phyloP scores from a whole-genome alignment of 2,888 invertebrate genomes.

The Lasiommata megera region DNA sequence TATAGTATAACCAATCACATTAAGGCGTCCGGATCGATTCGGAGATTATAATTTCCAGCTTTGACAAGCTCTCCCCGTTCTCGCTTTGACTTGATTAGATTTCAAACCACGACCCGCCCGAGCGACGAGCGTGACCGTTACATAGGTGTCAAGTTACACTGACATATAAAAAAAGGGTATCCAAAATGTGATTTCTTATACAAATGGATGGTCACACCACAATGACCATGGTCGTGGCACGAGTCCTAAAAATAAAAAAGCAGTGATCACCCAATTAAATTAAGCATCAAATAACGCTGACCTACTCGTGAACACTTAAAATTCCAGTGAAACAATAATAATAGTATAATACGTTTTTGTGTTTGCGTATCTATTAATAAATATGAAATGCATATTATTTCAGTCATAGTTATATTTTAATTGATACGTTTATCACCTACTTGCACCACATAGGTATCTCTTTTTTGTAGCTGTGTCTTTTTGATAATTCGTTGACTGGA shows the following conservation, averaged over 20 bases:
- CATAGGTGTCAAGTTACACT: slow-evolving; percentile 3
- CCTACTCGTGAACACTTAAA: background rate
- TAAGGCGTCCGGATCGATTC: background rate
- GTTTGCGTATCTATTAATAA: too few relatives aligned
- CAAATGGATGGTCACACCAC: background rate
- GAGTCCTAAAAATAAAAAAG: background rate
- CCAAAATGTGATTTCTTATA: slow-evolving; percentile 4
- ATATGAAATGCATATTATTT: too few relatives aligned
- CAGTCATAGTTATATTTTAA: too few relatives aligned
- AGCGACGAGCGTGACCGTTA: slow-evolving; percentile 4
- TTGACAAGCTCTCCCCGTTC: background rate
- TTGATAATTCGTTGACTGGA: too few relatives aligned
- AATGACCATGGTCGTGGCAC: background rate
- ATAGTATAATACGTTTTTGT: too few relatives aligned
- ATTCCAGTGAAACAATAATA: too few relatives aligned
- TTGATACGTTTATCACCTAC: too few relatives aligned
- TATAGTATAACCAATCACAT: background rate
- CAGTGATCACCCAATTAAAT: background rate
- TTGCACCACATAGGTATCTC: too few relatives aligned
- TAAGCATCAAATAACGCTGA: background rate
- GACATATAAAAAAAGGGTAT: background rate
- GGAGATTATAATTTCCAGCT: background rate
- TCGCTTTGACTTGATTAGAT: slow-evolving; percentile 3
- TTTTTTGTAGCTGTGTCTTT: too few relatives aligned
- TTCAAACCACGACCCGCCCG: slow-evolving; percentile 10